These are phyloP conservation scores for Palythoa grandiflora DNA, from an alignment of 92 coral and sea anemone genomes.

Conservation along the genomic window DNA sequence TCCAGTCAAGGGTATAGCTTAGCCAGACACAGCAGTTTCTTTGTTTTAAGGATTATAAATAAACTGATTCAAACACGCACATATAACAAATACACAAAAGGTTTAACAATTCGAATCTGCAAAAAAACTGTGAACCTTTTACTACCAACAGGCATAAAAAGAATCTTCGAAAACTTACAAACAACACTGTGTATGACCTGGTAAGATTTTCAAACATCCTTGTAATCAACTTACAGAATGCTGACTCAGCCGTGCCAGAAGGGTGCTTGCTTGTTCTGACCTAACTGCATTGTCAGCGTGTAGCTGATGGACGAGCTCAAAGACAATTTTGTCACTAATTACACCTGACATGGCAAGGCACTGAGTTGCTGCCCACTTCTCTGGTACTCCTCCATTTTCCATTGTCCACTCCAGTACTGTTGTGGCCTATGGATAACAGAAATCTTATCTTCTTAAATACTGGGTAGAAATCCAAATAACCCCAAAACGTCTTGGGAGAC, in stretches of 20 bases:
- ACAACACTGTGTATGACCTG: not conserved
- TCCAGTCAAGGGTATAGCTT: too few relatives aligned
- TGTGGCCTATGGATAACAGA: constrained; percentile 68
- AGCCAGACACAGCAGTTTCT: too few relatives aligned
- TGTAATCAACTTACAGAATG: constrained; percentile 74
- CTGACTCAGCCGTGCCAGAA: constrained; percentile 88
- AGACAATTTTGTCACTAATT: constrained; percentile 79
- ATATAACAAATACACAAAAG: too few relatives aligned
- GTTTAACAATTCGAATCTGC: too few relatives aligned
- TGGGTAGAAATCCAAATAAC: not conserved
- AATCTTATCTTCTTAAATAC: not conserved
- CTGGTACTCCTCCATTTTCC: constrained; percentile 92
- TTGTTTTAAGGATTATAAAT: too few relatives aligned
- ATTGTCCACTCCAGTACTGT: constrained; percentile 82
- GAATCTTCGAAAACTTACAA: too few relatives aligned
- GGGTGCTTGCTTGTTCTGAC: constrained; percentile 83
- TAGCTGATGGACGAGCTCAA: constrained; percentile 84
- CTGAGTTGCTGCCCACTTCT: constrained; percentile 97
- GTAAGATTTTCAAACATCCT: not conserved
- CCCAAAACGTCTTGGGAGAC: too few relatives aligned
- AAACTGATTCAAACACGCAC: too few relatives aligned
- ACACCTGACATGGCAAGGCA: constrained; percentile 87
- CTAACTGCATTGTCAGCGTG: constrained; percentile 88
- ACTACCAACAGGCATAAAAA: too few relatives aligned
- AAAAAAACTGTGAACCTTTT: too few relatives aligned